Base-by-base conservation (phyloP, 2,797 vertebrate species). In the Smutsia gigantea region DNA sequence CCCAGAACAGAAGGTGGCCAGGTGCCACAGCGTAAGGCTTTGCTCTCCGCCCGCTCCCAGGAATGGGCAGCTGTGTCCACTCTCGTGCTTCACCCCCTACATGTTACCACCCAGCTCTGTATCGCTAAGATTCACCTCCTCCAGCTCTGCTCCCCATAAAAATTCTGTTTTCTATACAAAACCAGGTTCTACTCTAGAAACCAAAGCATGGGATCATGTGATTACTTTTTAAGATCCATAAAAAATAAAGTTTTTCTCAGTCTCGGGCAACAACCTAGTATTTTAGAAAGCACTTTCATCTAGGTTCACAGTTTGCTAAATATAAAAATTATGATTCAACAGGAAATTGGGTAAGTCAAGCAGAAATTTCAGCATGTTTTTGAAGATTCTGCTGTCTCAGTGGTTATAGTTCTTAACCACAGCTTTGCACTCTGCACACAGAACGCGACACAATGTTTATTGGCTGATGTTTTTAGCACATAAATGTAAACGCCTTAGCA, bases 371-470 rank as follows among this genome's bases (percentile, higher is more conserved):
- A 98, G 98, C 95, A 93, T 97, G 95, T 96, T 96, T 98, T 97
- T 94, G 55, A 97, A 98, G 94, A 97, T 98, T 98, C 96, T 85
- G 69, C 95, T 98, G 96, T 97, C 97, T 98, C 96, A 23, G 97
- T 98, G 98, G 98, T 98, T 98, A 97, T 71, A 96, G 86, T 82
- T 97, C 96, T 97, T 98, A 98, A 98, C 97, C 96, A 77, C 95
- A 98, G 97, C 98, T 99, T 98, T 99, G 98, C 98, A 99, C 98
- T 98, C 97, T 98, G 97, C 98, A 99, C 97, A 98, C 98, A 99
- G 98, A n/a, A 95, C 98, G 96, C 98, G 98, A 98, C 98, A 96
- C 93, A 93, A 96, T 97, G 98, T 98, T 98, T 97, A 99, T 99
- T 99, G 99, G 99, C 97, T 99, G 98, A 97, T 99, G 98, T 98